phyloP scores from a whole-genome alignment of 2,888 invertebrate species.

The Callimorpha dominula region DNA sequence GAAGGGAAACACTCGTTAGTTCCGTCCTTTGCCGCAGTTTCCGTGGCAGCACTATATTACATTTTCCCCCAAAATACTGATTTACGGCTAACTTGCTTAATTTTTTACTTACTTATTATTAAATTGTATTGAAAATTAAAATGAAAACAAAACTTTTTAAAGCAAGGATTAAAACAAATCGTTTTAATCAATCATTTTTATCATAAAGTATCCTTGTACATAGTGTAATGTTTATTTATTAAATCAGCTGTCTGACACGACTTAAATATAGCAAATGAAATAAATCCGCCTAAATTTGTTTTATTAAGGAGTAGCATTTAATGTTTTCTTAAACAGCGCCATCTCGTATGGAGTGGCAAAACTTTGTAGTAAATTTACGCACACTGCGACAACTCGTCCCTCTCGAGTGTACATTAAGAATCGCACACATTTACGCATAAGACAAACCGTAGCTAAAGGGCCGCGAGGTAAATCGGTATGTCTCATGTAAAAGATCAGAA shows the following conservation, averaged over 20 bases:
- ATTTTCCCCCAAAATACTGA: background rate
- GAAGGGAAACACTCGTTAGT: constrained; percentile 60
- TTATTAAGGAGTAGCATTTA: background rate
- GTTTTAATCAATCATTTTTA: background rate
- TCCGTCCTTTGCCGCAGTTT: constrained; percentile 61
- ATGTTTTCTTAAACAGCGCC: constrained; percentile 59
- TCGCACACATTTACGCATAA: constrained; percentile 51
- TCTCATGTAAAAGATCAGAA: constrained; percentile 47
- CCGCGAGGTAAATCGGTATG: constrained; percentile 48
- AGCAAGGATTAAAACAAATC: background rate
- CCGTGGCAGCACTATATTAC: constrained; percentile 65
- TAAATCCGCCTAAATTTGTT: background rate
- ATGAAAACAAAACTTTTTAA: background rate
- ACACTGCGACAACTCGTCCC: constrained; percentile 38
- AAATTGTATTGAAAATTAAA: background rate
- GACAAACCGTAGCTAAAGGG: constrained; percentile 43
- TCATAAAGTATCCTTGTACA: background rate
- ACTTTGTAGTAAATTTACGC: constrained; percentile 56
- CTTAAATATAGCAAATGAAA: background rate
- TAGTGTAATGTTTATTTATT: background rate
- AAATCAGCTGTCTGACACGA: background rate
- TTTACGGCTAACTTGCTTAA: constrained; percentile 1
- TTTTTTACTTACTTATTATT: background rate
- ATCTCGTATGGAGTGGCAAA: constrained; percentile 78
- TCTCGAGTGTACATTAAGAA: constrained; percentile 47